phyloP scores from a whole-genome alignment of 37 sponge, comb jelly and placozoan species.

The Crambe crambe region DNA sequence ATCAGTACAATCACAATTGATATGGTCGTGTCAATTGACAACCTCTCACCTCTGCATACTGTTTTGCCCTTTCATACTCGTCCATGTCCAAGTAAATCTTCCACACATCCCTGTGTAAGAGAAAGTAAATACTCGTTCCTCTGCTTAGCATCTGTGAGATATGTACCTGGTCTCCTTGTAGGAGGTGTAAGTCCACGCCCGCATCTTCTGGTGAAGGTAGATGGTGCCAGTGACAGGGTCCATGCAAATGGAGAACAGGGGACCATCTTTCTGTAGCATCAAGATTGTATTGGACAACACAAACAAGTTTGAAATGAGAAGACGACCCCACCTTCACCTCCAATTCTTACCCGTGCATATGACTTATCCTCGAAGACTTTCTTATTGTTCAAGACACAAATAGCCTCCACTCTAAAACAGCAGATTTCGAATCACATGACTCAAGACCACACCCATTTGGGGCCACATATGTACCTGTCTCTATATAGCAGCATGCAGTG shows the following conservation, averaged over 20 bases:
- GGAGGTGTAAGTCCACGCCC: constrained; percentile 16
- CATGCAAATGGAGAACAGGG: constrained; percentile 31
- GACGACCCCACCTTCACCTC: no score
- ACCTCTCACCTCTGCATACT: constrained; percentile 66
- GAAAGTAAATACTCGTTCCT: background rate
- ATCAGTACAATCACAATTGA: background rate
- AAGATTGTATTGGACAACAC: background rate
- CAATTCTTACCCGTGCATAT: constrained; percentile 44
- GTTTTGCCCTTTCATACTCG: constrained; percentile 83
- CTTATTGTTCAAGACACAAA: constrained; percentile 70
- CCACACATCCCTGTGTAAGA: constrained; percentile 69
- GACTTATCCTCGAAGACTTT: constrained; percentile 57
- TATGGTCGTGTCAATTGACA: background rate
- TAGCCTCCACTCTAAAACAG: constrained; percentile 55
- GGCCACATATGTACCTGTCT: no score
- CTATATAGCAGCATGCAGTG: constrained; percentile 78
- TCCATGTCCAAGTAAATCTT: constrained; percentile 85
- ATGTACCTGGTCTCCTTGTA: constrained; percentile 45
- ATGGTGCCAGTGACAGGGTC: constrained; percentile 43
- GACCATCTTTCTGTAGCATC: constrained; percentile 31
- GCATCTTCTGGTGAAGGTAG: constrained; percentile 37
- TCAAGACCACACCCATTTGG: constrained; percentile 4
- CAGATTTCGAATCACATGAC: no score
- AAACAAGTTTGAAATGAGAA: background rate
- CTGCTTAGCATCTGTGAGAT: background rate